Evolutionary conservation across 2,888 invertebrate species (phyloP).

Genomic region (Netelia fuscicornis): DNA sequence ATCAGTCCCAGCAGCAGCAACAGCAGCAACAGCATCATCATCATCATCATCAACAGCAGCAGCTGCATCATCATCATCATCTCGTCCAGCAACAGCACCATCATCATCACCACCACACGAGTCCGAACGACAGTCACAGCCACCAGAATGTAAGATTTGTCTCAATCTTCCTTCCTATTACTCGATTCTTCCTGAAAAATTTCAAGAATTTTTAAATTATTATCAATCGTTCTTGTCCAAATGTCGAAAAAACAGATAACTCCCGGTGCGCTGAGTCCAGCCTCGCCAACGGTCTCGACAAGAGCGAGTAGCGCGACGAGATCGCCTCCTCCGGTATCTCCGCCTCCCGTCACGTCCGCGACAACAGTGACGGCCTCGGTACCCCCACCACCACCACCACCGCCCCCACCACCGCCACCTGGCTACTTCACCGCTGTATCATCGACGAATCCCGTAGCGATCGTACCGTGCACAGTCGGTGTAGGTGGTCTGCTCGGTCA

Average conservation of each 20-base stretch:
- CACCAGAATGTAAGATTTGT: constrained; percentile 68
- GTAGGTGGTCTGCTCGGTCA: constrained; percentile 70
- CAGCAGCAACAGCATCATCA: constrained; percentile 70
- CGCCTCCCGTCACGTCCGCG: constrained; percentile 62
- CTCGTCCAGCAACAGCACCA: constrained; percentile 84
- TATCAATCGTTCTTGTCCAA: not conserved
- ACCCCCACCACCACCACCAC: constrained; percentile 59
- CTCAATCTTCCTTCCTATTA: not conserved
- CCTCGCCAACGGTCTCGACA: constrained; percentile 81
- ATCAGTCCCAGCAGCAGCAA: constrained; percentile 65
- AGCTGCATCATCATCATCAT: constrained; percentile 71
- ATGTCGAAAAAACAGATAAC: constrained; percentile 41
- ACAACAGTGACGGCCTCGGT: constrained; percentile 27
- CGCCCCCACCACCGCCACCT: constrained; percentile 70
- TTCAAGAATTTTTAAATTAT: not conserved
- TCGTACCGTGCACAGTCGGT: constrained; percentile 81
- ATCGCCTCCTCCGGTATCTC: constrained; percentile 69
- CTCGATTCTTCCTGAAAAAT: not conserved
- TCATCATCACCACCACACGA: constrained; percentile 77
- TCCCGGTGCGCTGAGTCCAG: constrained; percentile 82
- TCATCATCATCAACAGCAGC: constrained; percentile 86
- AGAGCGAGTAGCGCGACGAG: constrained; percentile 63
- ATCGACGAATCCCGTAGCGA: constrained; percentile 80
- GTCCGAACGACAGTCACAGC: constrained; percentile 84
- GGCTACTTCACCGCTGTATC: constrained; percentile 79